Base-by-base conservation (phyloP, 1,140 invertebrate genomes). In the Gonatopus flavifemur region DNA sequence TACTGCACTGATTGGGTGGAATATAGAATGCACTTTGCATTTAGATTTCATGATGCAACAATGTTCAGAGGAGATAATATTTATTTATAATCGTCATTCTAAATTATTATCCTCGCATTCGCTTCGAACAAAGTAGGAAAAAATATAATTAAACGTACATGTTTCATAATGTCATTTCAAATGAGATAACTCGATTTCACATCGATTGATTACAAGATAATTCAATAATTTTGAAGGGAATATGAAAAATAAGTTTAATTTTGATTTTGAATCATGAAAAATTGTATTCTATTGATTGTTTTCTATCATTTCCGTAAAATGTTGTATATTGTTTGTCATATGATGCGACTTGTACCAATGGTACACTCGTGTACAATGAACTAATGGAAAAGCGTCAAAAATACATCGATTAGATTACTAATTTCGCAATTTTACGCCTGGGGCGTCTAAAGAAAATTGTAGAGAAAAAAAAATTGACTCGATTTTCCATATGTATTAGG, bases 401-500 rank as follows among this genome's bases (percentile, higher is more conserved):
- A 36, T 43, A 48, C 33, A 6, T 15, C 15, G 49, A 52, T 50
- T 55, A 43, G 25, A n/a, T 25, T 24, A 7, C 30, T 55, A 45
- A 62, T 64, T 62, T 61, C 59, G 45, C 56, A 66, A 62, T 67
- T 66, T 69, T 66, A 30, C 6, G 39, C 42, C 15, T 52, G 61
- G 63, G 69, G 65, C 64, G 49, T 70, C 31, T 57, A 64, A 40
- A 64, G 49, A 71, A 71, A 73, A 45, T 52, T 60, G 42, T 62
- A 51, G 50, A 60, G 25, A 62, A 64, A 57, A 62, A 71, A 73
- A 75, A 66, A 52, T 42, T 69, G 55, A 38, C 49, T 52, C 66
- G 44, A 72, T 72, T 71, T 55, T 39, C 62, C 67, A 42, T 56
- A 59, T 62, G 62, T 49, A 41, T 54, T 65, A 59, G 52, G 31